Conservation (phyloP, 2,888 invertebrate species). For the Zaprionus obscuricornis region DNA sequence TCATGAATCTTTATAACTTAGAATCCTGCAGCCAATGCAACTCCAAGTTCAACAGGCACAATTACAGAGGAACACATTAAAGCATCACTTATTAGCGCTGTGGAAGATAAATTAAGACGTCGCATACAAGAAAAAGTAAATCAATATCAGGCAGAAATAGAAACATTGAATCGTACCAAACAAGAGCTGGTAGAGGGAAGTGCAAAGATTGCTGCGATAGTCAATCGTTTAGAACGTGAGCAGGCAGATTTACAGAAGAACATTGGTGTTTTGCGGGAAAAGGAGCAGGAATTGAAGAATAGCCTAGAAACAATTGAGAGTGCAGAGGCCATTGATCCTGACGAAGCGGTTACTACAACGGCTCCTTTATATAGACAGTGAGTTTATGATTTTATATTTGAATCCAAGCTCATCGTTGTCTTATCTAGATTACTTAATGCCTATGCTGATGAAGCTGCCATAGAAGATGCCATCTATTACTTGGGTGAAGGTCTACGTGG, state of each 20-base stretch:
- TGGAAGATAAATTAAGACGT: slow-evolving; percentile 95
- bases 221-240: slow-evolving; percentile 90
- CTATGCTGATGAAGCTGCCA: slow-evolving; percentile 98
- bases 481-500: slow-evolving; percentile 97
- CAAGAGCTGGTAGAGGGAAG: slow-evolving; percentile 94
- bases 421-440: slow-evolving; percentile 91
- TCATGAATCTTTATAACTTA: slow-evolving; percentile 22
- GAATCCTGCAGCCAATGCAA: slow-evolving; percentile 81
- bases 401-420: slow-evolving; percentile 29
- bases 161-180: slow-evolving; percentile 93
- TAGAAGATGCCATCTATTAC: slow-evolving; percentile 99
- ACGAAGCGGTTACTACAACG: slow-evolving; percentile 98
- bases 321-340: slow-evolving; percentile 94
- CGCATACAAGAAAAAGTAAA: slow-evolving; percentile 94
- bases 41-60: slow-evolving; percentile 87
- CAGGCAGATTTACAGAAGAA: slow-evolving; percentile 92
- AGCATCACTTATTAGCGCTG: slow-evolving; percentile 96
- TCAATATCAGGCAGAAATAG: slow-evolving; percentile 95
- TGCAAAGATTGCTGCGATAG: slow-evolving; percentile 90
- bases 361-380: slow-evolving; percentile 98
- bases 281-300: slow-evolving; percentile 93
- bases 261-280: slow-evolving; percentile 91
- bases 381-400: slow-evolving; percentile 72
- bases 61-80: slow-evolving; percentile 98
- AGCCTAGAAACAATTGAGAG: slow-evolving; percentile 90